A percentile compares a stretch with the other conserved stretches of the same genome.
Evolutionary conservation across 2,797 vertebrate species (phyloP).

Genomic region (Balearica regulorum): DNA sequence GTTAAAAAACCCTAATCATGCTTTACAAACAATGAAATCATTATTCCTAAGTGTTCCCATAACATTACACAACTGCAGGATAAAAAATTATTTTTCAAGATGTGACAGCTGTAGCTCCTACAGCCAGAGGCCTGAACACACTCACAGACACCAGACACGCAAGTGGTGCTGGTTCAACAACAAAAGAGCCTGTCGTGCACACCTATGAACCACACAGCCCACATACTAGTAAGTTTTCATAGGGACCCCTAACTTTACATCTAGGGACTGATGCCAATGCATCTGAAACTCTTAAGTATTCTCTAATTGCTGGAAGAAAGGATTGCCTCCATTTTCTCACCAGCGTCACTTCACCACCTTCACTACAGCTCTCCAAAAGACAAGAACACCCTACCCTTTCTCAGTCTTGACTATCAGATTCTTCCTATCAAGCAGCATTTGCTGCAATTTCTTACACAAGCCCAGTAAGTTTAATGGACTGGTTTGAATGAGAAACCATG

Average conservation of each 20-base stretch:
- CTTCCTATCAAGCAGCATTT: not conserved
- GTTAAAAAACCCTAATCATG: not conserved
- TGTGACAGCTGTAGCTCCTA: not conserved
- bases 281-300: not conserved
- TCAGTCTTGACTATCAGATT: not conserved
- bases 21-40: not conserved
- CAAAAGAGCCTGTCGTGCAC: not conserved
- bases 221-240: fast-evolving
- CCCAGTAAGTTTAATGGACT: not conserved
- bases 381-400: not conserved
- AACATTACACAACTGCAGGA: not conserved
- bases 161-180: not conserved
- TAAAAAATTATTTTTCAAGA: not conserved
- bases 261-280: too few species aligned
- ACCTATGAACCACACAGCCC: not conserved
- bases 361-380: not conserved
- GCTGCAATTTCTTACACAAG: not conserved
- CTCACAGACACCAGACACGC: not conserved
- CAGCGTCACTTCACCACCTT: not conserved
- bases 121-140: not conserved
- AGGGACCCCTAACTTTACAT: not conserved
- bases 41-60: not conserved
- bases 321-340: not conserved
- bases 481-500: not conserved
- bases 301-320: not conserved